Percentiles rank a stretch among this genome's conserved stretches.
Conservation (phyloP, 2,888 invertebrate genomes). For the Apodemia hepburni region DNA sequence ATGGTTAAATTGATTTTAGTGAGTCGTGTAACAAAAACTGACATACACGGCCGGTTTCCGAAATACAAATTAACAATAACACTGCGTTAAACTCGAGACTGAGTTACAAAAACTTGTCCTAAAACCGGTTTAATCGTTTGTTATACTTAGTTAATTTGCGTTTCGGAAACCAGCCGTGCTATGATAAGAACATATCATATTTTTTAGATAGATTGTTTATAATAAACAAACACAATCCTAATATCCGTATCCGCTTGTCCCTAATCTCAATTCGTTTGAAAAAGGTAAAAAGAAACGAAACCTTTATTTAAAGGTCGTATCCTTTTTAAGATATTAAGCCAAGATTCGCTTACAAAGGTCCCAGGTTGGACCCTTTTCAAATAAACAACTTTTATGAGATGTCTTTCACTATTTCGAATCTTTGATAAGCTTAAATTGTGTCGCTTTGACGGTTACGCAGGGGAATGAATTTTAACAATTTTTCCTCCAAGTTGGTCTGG, state of each 20-base stretch:
- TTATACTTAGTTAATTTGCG: no score
- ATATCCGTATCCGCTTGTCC: constrained; percentile 10
- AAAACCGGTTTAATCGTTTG: no score
- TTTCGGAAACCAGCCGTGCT: no score
- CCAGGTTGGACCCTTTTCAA: constrained; percentile 41
- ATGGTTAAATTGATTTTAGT: no score
- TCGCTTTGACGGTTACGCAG: constrained; percentile 12
- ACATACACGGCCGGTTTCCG: no score
- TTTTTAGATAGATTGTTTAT: not conserved
- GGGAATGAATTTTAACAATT: constrained; percentile 26
- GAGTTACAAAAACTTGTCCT: no score
- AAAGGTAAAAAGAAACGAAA: constrained; percentile 27
- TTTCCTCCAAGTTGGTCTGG: not conserved
- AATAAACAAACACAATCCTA: constrained; percentile 6
- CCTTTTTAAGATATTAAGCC: constrained; percentile 46
- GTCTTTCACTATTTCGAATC: constrained; percentile 37
- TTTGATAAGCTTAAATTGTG: constrained; percentile 31
- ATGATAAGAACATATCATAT: not conserved
- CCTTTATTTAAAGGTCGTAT: constrained; percentile 32
- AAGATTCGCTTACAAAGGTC: constrained; percentile 37
- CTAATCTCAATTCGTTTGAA: constrained; percentile 14
- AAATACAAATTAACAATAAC: no score
- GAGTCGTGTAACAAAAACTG: no score
- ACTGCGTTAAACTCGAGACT: no score
- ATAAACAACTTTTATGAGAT: constrained; percentile 41